phyloP scores from a whole-genome alignment of 2,797 vertebrate species.

The Cossypha caffra region DNA sequence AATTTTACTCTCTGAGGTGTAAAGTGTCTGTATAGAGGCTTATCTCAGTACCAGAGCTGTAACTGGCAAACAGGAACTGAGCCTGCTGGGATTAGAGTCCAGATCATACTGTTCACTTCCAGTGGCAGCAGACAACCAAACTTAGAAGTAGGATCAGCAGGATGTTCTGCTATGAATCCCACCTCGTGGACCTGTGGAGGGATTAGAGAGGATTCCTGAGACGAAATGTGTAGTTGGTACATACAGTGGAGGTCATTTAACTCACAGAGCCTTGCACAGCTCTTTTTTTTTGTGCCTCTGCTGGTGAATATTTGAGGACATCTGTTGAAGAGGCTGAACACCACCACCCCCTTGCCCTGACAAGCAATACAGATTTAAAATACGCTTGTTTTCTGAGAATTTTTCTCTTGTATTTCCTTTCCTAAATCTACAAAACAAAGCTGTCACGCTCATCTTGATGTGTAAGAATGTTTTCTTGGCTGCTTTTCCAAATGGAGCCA shows the following conservation, averaged over 20 bases:
- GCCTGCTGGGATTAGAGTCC: background rate
- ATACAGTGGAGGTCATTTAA: background rate
- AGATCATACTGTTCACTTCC: background rate
- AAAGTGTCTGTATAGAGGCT: background rate
- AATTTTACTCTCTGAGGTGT: background rate
- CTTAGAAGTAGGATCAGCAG: background rate
- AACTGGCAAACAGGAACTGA: background rate
- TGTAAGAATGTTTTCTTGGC: conserved; percentile 11
- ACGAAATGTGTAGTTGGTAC: background rate
- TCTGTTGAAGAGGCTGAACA: background rate
- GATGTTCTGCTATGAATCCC: background rate
- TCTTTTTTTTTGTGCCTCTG: background rate
- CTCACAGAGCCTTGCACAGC: background rate
- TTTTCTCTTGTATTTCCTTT: background rate
- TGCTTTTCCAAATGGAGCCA: background rate
- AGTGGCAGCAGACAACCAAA: background rate
- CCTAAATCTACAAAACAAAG: background rate
- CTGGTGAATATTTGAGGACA: background rate
- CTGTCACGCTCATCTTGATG: background rate
- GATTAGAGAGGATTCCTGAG: background rate
- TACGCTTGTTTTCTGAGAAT: background rate
- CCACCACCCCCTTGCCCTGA: too few relatives aligned
- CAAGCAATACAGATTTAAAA: background rate
- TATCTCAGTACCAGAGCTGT: background rate
- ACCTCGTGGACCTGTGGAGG: background rate